A percentile compares a stretch with the other conserved stretches of the same genome.
phyloP scores from a whole-genome alignment of 2,113 vertebrate species.

The Nicator chloris region DNA sequence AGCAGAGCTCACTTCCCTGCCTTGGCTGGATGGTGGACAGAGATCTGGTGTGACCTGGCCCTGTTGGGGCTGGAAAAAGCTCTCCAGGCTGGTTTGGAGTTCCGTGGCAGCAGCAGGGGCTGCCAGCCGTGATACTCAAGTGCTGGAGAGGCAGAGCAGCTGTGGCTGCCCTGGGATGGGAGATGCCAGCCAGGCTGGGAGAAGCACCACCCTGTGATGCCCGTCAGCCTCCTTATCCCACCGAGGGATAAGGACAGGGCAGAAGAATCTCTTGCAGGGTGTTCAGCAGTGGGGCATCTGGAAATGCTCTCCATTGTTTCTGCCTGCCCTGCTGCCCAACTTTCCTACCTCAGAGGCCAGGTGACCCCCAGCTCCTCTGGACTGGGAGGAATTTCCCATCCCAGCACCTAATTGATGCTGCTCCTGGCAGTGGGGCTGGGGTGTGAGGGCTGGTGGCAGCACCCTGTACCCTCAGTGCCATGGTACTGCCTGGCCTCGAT shows the following conservation, averaged over 20 bases:
- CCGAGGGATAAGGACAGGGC: accelerated
- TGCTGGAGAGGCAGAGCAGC: background rate
- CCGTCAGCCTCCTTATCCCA: accelerated
- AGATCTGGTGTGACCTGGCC: background rate
- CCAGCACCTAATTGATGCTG: background rate
- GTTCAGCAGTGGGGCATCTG: background rate
- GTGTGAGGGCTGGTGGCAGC: background rate
- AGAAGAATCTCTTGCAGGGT: background rate
- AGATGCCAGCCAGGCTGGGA: background rate
- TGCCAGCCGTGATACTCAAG: background rate
- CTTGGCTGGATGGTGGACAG: accelerated
- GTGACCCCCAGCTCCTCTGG: background rate
- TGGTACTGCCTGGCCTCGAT: accelerated
- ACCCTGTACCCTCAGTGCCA: background rate
- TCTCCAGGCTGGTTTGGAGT: background rate
- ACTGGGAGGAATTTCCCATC: background rate
- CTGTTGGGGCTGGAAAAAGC: background rate
- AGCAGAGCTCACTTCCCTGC: background rate
- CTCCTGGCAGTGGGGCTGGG: background rate
- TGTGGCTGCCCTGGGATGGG: background rate
- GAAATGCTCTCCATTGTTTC: background rate
- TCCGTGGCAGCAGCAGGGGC: background rate
- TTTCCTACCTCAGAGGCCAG: background rate
- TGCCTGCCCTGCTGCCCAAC: background rate
- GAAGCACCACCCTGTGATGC: accelerated